Conservation (phyloP, 2,113 vertebrate species). For the Pontoporia blainvillei region DNA sequence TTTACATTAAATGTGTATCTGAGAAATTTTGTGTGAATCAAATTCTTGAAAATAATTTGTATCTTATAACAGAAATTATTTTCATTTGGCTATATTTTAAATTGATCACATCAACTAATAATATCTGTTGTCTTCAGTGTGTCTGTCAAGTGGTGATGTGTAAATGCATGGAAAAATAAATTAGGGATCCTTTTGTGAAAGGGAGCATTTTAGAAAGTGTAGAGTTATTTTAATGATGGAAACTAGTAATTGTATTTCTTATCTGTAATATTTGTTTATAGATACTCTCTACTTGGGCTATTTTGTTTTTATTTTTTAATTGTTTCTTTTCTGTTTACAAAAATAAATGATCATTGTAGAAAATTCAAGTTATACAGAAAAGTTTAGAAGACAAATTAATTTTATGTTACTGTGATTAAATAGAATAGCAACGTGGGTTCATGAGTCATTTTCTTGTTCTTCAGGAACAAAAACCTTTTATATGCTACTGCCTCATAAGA, state of each 20-base stretch:
- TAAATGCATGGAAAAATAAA: not conserved
- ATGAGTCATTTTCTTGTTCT: not conserved
- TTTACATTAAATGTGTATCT: not conserved
- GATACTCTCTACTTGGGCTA: not conserved
- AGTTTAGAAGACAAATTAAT: constrained; percentile 2
- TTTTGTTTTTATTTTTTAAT: not conserved
- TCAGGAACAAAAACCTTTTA: not conserved
- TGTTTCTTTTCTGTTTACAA: not conserved
- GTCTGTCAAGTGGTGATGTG: not conserved
- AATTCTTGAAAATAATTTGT: constrained; percentile 10
- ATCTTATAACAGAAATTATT: constrained; percentile 14
- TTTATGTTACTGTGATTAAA: not conserved
- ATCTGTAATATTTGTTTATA: not conserved
- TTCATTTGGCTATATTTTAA: constrained; percentile 32
- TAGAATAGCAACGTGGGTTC: not conserved
- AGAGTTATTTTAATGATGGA: constrained; percentile 32
- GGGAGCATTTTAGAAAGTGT: constrained; percentile 7
- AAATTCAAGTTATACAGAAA: constrained; percentile 1
- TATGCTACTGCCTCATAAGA: not conserved
- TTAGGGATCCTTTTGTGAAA: not conserved
- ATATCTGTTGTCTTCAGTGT: not conserved
- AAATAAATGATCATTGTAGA: not conserved
- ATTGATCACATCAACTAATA: not conserved
- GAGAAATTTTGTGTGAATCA: constrained; percentile 13
- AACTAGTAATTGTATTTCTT: constrained; percentile 13